Evolutionary conservation across 2,888 invertebrate genomes (phyloP), one percentile per base, ranked within the genome.

Genomic region (Orchesella flavescens): DNA sequence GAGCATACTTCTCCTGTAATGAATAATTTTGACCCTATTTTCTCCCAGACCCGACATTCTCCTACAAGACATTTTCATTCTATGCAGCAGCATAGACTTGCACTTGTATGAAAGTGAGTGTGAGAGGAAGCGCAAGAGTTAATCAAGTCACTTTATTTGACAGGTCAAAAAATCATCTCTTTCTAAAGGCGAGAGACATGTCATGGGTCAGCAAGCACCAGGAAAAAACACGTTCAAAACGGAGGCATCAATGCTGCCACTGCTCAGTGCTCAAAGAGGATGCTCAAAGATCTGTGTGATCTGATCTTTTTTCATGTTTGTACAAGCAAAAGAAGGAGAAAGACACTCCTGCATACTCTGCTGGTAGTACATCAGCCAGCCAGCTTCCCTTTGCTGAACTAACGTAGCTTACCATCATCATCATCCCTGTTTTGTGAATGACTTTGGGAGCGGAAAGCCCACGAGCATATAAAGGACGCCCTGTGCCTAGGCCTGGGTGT

Each of bases 71-170:
- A 17, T n/a, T 4, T 57, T 10, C 57, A 19, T 19, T 19, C 4
- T 19, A 4, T 19, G 24, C 19, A 13, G 23, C 12, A 21, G n/a
- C 17, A 19, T 5, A 3, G 61, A 17, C 23, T 15, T 15, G 59
- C n/a, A 5, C 23, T 17, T 23, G 7, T 9, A 12, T 7, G 24
- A 21, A 61, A 24, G 24, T 61, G 61, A n/a, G 61, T 23, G 61
- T 23, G 34, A 34, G 34, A 34, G 34, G 34, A 34, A 34, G 34
- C 7, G 2, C 2, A 4, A 34, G 34, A 34, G 34, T 24, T 61
- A 61, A 61, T 24, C 24, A 24, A 61, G 61, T 21, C 61, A 61
- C 21, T 61, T 61, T 61, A 61, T 61, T 61, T 61, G 61, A 61
- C 61, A 61, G 61, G 61, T 61, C 61, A 10, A 53, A 53, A 53